Percentiles rank a stretch among this genome's conserved stretches.
phyloP scores from a whole-genome alignment of 2,113 vertebrate species.

The Salvelinus namaycush region DNA sequence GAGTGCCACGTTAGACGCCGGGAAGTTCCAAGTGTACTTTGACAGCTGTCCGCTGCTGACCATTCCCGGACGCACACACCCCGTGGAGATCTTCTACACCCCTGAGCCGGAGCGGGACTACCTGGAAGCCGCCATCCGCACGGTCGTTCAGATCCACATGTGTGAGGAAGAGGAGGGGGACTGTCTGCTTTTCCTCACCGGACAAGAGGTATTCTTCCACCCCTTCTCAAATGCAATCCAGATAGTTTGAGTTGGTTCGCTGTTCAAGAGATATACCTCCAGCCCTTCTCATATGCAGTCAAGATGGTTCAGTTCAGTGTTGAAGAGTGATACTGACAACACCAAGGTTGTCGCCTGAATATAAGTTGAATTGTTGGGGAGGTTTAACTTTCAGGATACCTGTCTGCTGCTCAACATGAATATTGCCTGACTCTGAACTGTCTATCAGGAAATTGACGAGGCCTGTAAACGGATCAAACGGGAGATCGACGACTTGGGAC shows the following conservation, averaged over 20 bases:
- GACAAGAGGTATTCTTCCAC: constrained; percentile 84
- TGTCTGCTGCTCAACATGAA: background rate
- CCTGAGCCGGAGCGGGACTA: constrained; percentile 95
- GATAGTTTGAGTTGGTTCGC: too few species aligned
- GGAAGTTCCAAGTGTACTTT: constrained; percentile 97
- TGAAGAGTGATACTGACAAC: too few species aligned
- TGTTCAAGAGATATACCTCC: too few species aligned
- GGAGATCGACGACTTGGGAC: constrained; percentile 93
- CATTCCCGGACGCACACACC: constrained; percentile 94
- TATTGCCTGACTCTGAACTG: too few species aligned
- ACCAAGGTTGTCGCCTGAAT: too few species aligned
- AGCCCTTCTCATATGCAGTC: too few species aligned
- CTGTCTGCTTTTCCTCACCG: constrained; percentile 91
- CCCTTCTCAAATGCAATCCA: too few species aligned
- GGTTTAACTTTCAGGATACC: too few species aligned
- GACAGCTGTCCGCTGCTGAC: constrained; percentile 93
- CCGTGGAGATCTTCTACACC: constrained; percentile 98
- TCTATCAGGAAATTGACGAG: constrained; percentile 93
- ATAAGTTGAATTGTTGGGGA: too few species aligned
- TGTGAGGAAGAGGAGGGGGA: constrained; percentile 95
- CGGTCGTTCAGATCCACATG: constrained; percentile 97
- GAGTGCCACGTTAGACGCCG: constrained; percentile 94
- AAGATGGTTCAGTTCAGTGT: too few species aligned
- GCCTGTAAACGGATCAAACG: constrained; percentile 97
- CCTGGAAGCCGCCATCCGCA: constrained; percentile 94